Evolutionary conservation across 2,888 invertebrate species (phyloP), one percentile per base, ranked within the genome.

Genomic region (Cybosia mesomella): DNA sequence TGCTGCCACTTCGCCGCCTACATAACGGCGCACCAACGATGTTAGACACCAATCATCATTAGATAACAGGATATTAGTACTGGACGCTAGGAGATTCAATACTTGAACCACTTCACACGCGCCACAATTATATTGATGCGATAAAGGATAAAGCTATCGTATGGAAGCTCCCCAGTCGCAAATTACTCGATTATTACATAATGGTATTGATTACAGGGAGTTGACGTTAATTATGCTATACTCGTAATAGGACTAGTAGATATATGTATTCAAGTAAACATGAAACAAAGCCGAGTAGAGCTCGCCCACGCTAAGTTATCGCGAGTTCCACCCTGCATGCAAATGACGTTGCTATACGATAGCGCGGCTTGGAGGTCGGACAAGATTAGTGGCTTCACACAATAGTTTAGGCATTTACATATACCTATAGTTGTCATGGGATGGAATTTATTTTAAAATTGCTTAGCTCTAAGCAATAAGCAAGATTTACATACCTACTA

Each of bases 21-120:
- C 93, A 91, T 91, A 89, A 87, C 89, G 85, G 86, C 85, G 83
- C 82, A 85, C 85, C 87, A 81, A 85, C 84, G 74, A 85, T 89
- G 91, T 90, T 91, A 90, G 88, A 91, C 89, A 87, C 86, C 90
- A 92, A 94, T 92, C 92, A 92, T 88, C 89, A 89, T 90, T 90
- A 89, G 93, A 93, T 94, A 94, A 91, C 88, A 85, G 85, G 83
- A 87, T 93, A 93, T 93, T 92, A 90, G 82, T 85, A 86, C 86
- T 85, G 80, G 81, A 82, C 87, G 83, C 85, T 80, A 83, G 77
- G 85, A 86, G 87, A 88, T 86, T 85, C 83, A 70, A 84, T 87
- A 88, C 89, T 91, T 78, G 77, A 88, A 87, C 74, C 87, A 90
- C 90, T 92, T 79, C 83, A 86, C 83, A 81, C 70, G 76, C 81